Base-by-base conservation (phyloP, 2,113 vertebrate genomes). In the Labeo catla region DNA sequence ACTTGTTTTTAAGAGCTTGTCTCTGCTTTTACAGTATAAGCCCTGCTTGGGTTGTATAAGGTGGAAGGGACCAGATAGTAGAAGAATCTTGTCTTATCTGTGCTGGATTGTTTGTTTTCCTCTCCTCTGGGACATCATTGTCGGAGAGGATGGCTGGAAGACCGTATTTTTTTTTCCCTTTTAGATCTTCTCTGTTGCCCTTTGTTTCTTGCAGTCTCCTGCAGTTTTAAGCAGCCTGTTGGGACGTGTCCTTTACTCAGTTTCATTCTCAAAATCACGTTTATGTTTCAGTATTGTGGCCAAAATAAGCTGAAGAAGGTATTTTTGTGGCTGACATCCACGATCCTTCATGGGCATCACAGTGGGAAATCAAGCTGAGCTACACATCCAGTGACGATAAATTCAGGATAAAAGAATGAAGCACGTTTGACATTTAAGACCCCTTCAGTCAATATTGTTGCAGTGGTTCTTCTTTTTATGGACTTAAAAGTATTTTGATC, bases 21-120 rank as follows among this genome's bases (percentile, higher is more conserved):
- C 6, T 81, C 12, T 28, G n/a, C 12, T 66, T 15, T 34, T 19
- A 47, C 43, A 66, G 59, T 63, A 28, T 28, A 66, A 81, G 23
- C 77, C 54, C 36, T 43, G 43, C 28, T 49, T 16, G 43, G 13
- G 43, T 65, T 81, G 34, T 81, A 43, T 65, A 2, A 21, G 59
- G 59, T 81, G 59, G 79, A 81, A 81, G 8, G 8, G 59, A 47
- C 12, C 57, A 13, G 57, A 81, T 65, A 47, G 8, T 49, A 66
- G 39, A 23, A 65, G 59, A 16, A 81, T 80, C 57, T n/a, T 59
- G 54, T 80, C 77, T 81, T 81, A 66, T 81, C 79, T 65, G 43
- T 34, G 12, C 59, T 10, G 39, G 59, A n/a, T 28, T 76, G 59
- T 81, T 65, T 49, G 79, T 65, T 81, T 81, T 81, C 43, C n/a